Base-by-base conservation (phyloP, 2,888 invertebrate genomes). In the Clitarchus hookeri region DNA sequence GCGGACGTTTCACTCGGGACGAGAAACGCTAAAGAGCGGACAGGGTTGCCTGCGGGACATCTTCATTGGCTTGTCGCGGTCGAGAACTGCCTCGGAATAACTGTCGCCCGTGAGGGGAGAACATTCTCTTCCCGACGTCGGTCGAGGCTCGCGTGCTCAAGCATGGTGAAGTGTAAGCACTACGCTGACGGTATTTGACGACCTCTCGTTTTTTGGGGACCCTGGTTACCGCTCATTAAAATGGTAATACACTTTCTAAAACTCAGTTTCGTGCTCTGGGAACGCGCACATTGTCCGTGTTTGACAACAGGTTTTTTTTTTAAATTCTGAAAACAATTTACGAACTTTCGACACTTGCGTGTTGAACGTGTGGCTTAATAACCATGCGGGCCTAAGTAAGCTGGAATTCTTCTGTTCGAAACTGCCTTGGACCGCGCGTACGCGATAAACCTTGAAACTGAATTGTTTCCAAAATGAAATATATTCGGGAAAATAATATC, bases 31-130 rank as follows among this genome's bases (percentile, higher is more conserved):
- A n/a, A n/a, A n/a, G 23, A 65, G 65, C 13, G 65, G 65, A 65
- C 65, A n/a, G 65, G 65, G 65, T 65, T n/a, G 65, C 65, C 16
- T 65, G 65, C 23, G 23, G n/a, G 65, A 65, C 65, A 65, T 65
- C 65, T 65, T 65, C 65, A 65, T 65, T 65, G 65, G 65, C 65
- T 65, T 65, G 65, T 65, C 65, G 65, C 65, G n/a, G 65, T 19
- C 65, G 65, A n/a, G 4, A 65, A 65, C 65, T 19, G n/a, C 65
- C 16, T 65, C 65, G 65, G 65, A n/a, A 65, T n/a, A 65, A 65
- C 65, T 23, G 65, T 23, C 65, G 65, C 16, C 16, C 6, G 65
- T n/a, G 23, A 16, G 65, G 19, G 65, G n/a, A 65, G 65, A 8
- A 65, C 65, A 65, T 65, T 65, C 3, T 36, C 13, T 65, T 65